Conservation (phyloP, 2,113 vertebrate species). For the Lipophrys pholis region DNA sequence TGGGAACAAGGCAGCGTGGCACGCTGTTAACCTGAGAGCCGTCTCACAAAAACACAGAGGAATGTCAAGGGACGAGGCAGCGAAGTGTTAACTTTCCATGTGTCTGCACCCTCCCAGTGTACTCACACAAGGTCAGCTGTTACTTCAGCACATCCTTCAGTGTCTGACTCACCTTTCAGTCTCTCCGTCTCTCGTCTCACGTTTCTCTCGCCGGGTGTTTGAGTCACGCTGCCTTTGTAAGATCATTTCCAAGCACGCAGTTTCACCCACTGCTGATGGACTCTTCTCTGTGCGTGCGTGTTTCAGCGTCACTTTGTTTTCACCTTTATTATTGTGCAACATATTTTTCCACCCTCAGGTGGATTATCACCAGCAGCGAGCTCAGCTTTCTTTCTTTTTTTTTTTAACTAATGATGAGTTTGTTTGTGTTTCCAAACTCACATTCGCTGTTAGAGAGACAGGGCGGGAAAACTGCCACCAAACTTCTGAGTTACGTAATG, state of each 20-base stretch:
- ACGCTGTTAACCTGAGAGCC: constrained; percentile 27
- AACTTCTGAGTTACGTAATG: constrained; percentile 17
- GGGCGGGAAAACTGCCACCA: constrained; percentile 40
- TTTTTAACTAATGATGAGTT: not conserved
- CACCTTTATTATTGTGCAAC: not conserved
- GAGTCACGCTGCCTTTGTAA: constrained; percentile 37
- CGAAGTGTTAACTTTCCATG: constrained; percentile 34
- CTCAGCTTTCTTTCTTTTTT: not conserved
- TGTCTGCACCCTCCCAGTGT: not conserved
- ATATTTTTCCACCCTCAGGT: constrained; percentile 10
- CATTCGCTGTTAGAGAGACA: not conserved
- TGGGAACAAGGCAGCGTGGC: not conserved
- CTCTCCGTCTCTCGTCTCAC: constrained; percentile 21
- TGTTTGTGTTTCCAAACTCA: constrained; percentile 7
- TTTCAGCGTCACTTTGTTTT: constrained; percentile 18
- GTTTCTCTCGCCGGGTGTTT: constrained; percentile 38
- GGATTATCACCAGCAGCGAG: not conserved
- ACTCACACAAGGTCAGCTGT: constrained; percentile 44
- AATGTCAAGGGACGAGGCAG: constrained; percentile 30
- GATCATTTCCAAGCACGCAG: constrained; percentile 20
- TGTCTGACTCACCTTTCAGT: constrained; percentile 53
- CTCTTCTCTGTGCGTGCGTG: constrained; percentile 28
- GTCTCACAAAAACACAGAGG: not conserved
- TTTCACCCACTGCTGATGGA: constrained; percentile 34
- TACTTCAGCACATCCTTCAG: constrained; percentile 42